phyloP scores from a whole-genome alignment of 1,140 invertebrate species.

The Colletes gigas region DNA sequence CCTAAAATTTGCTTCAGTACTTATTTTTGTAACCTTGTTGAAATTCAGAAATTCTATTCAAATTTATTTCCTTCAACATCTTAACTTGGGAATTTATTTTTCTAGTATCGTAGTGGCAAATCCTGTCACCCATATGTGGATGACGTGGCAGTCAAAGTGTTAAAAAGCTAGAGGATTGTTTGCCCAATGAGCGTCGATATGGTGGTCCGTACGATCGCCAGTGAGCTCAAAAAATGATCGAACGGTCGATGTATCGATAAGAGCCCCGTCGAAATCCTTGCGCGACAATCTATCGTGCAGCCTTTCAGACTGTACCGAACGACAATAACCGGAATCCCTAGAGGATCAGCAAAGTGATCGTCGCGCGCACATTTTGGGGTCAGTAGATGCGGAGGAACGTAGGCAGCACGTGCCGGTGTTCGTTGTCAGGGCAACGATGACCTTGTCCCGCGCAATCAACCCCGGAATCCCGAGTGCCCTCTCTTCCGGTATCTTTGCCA shows the following conservation, averaged over 20 bases:
- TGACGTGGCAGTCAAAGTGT: too few species aligned
- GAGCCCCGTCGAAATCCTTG: slow-evolving; percentile 19
- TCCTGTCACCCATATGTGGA: too few species aligned
- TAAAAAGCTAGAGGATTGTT: too few species aligned
- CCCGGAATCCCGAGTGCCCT: slow-evolving; percentile 66
- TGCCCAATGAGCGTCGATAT: too few species aligned
- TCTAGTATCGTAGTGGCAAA: too few species aligned
- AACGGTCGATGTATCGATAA: slow-evolving; percentile 10
- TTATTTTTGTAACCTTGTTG: too few species aligned
- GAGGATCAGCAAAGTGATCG: slow-evolving; percentile 53
- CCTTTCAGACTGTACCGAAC: slow-evolving; percentile 12
- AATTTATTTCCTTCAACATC: too few species aligned
- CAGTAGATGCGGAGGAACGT: slow-evolving; percentile 48
- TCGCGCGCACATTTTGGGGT: slow-evolving; percentile 57
- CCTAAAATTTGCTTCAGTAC: too few species aligned
- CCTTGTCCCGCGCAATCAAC: slow-evolving; percentile 80
- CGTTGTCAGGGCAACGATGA: slow-evolving; percentile 79
- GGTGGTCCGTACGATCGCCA: too few species aligned
- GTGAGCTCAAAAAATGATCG: too few species aligned
- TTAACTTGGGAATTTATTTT: too few species aligned
- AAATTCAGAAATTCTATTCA: too few species aligned
- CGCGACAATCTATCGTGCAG: slow-evolving; percentile 21
- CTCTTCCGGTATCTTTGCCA: slow-evolving; percentile 67
- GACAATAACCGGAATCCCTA: slow-evolving; percentile 55
- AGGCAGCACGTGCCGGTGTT: slow-evolving; percentile 75